phyloP scores from a whole-genome alignment of 2,113 vertebrate genomes.

The human (Homo sapiens) region GRCh38 chr16:71460501-71461000 shows the following conservation, averaged over 20 bases:
- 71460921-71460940: background rate
- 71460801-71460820: background rate
- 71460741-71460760: background rate
- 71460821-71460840: background rate
- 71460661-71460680: background rate
- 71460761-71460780: conserved; percentile 12
- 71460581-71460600: background rate
- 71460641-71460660: background rate
- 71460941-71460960: background rate
- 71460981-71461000: background rate
- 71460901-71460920: background rate
- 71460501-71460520: background rate
- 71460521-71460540: background rate
- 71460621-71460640: background rate
- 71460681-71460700: background rate
- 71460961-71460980: background rate
- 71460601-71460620: background rate
- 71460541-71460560: background rate
- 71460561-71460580: background rate
- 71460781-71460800: background rate
- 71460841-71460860: background rate
- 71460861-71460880: background rate
- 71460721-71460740: conserved; percentile 30
- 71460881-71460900: background rate
- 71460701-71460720: background rate